Base-by-base conservation (phyloP, 92 coral and sea anemone species). In the Porites evermanni region DNA sequence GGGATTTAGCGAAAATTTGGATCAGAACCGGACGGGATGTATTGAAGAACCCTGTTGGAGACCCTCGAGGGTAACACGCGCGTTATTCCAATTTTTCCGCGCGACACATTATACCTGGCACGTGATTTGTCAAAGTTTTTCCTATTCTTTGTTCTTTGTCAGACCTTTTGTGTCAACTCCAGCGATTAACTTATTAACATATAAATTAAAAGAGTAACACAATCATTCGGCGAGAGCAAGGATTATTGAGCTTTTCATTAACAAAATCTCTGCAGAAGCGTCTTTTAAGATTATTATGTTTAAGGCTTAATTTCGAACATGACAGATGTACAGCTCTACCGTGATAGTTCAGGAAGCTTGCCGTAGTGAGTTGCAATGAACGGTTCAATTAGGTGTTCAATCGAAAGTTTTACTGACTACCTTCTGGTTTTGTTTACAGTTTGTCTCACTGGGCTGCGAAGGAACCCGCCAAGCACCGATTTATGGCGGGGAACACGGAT, bases 371-470 rank as follows among this genome's bases (percentile, higher is more conserved):
- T 86, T 7, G 20, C 11, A 19, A 12, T 14, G 13, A 11, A 68
- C 79, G 53, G 50, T 18, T 56, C 17, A 52, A 24, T 75, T 16
- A 67, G 23, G 58, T 20, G 12, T 83, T 53, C 53, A 16, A n/a
- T 2, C 24, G 65, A 18, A 11, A 68, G 1, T 53, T 12, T 66
- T 17, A 23, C 75, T 26, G 12, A 12, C 75, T n/a, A 23, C 1
- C 59, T 4, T 29, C 19, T 61, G 64, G 53, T 56, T 75, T 72
- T 92, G 89, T 77, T 89, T 81, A 72, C 91, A 96, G 99, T 74
- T 76, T 96, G 74, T 95, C 99, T 12, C 98, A 95, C 83, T 96
- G 99, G 99, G 93, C 96, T 29, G 89, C 87, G n/a, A 90, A 93
- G 78, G 99, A 96, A 74, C 96, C 98, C 32, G 99, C 99, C 14